A percentile compares a stretch with the other conserved stretches of the same genome.
Evolutionary conservation across 2,888 invertebrate species (phyloP).

Genomic region (Seladonia tumulorum): DNA sequence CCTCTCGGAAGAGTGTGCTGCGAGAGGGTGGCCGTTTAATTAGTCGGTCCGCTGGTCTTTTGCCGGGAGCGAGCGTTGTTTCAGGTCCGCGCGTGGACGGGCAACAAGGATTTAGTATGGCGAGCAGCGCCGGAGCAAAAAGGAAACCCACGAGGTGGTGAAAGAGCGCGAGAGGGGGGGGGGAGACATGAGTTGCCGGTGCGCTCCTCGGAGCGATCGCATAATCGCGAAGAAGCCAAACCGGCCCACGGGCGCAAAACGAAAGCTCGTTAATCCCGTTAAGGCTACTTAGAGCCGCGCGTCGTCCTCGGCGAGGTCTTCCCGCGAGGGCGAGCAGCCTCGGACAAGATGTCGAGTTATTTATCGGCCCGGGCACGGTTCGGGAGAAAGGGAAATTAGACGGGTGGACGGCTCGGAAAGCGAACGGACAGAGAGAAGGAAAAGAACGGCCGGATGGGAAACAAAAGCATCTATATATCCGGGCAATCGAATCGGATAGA

Average conservation of each 20-base stretch:
- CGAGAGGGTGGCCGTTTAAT: slow-evolving; percentile 1
- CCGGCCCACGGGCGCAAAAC: slow-evolving; percentile 30
- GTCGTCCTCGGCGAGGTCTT: slow-evolving; percentile 63
- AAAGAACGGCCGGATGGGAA: slow-evolving; percentile 46
- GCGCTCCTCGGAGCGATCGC: slow-evolving; percentile 21
- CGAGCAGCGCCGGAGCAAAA: neutral
- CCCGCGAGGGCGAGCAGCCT: slow-evolving; percentile 27
- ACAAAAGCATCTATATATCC: slow-evolving; percentile 62
- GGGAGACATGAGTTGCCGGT: neutral
- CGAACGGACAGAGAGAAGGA: neutral
- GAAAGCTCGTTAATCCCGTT: slow-evolving; percentile 59
- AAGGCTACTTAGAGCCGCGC: slow-evolving; percentile 47
- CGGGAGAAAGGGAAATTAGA: slow-evolving; percentile 14
- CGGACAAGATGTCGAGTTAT: slow-evolving; percentile 43
- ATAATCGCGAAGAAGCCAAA: slow-evolving; percentile 55
- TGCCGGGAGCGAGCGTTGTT: neutral
- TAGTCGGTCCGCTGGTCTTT: slow-evolving; percentile 10
- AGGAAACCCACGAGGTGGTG: neutral
- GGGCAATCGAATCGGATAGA: slow-evolving; percentile 73
- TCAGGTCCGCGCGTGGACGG: slow-evolving; percentile 14
- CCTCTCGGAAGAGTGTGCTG: neutral
- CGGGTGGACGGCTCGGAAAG: slow-evolving; percentile 1
- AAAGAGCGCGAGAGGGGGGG: neutral
- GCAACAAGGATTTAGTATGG: neutral
- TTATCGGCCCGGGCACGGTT: slow-evolving; percentile 26